Percentiles rank a stretch among this genome's conserved stretches.
Evolutionary conservation across 2,113 vertebrate genomes (phyloP).

Genomic region (Nymphicus hollandicus): DNA sequence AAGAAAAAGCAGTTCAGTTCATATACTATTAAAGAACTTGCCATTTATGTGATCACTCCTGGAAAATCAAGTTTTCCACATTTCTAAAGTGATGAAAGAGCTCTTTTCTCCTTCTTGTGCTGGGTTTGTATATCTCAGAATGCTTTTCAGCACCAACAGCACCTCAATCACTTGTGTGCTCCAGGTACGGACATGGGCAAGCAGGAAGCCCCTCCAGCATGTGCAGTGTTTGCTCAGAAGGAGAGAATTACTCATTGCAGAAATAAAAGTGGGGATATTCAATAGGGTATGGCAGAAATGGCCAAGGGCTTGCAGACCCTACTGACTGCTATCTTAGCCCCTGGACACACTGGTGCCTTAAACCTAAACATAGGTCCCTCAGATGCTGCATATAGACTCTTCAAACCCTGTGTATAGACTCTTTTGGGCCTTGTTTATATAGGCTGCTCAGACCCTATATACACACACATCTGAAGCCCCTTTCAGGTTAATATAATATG

Average conservation of each 20-base stretch:
- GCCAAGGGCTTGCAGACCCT: not conserved
- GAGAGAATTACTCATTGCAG: not conserved
- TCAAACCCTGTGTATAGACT: not conserved
- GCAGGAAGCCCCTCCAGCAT: accelerated
- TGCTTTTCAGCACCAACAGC: accelerated
- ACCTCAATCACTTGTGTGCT: not conserved
- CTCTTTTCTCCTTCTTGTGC: not conserved
- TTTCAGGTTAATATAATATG: not conserved
- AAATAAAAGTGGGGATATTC: not conserved
- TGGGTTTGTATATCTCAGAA: not conserved
- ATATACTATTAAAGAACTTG: not conserved
- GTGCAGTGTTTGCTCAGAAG: not conserved
- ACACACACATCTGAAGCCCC: too few species aligned
- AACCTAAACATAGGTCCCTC: not conserved
- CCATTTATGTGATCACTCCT: too few species aligned
- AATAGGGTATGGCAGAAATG: not conserved
- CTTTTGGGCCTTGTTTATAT: not conserved
- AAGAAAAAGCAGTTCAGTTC: not conserved
- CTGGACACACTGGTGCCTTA: not conserved
- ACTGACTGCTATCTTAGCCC: not conserved
- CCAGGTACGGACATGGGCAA: accelerated
- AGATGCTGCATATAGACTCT: not conserved
- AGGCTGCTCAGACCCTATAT: not conserved
- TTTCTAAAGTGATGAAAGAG: not conserved
- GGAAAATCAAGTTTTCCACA: not conserved